phyloP scores from a whole-genome alignment of 2,888 invertebrate genomes.

The Teinopalpus imperialis region DNA sequence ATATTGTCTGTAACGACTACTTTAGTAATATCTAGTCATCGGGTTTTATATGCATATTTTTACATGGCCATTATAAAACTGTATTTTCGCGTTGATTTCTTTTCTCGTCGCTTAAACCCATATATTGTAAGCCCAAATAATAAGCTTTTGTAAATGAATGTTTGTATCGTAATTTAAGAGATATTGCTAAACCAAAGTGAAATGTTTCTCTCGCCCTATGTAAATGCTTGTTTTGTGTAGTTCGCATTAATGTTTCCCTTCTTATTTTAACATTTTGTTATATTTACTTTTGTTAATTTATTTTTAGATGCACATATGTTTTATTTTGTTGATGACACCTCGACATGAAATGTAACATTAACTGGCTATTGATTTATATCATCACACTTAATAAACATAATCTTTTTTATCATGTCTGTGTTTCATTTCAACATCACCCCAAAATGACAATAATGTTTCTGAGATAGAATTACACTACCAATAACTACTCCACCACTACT shows the following conservation, averaged over 20 bases:
- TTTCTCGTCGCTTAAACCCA: conserved; percentile 33
- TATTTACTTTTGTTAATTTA: conserved; percentile 79
- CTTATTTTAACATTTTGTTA: conserved; percentile 66
- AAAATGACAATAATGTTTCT: no score
- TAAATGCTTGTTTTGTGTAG: conserved; percentile 60
- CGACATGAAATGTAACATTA: conserved; percentile 72
- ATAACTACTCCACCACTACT: no score
- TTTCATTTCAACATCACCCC: conserved; percentile 51
- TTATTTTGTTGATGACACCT: conserved; percentile 78
- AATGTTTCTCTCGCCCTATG: conserved; percentile 67
- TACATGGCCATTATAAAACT: conserved; percentile 39
- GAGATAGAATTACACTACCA: no score
- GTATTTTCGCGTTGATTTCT: conserved; percentile 23
- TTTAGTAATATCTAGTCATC: conserved; percentile 59
- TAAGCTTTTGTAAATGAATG: conserved; percentile 18
- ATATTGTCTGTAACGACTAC: conserved; percentile 6
- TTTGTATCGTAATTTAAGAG: conserved; percentile 24
- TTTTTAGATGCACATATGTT: conserved; percentile 77
- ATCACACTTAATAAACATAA: conserved; percentile 79
- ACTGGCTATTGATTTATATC: conserved; percentile 74
- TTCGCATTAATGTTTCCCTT: conserved; percentile 35
- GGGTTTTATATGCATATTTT: conserved; percentile 48
- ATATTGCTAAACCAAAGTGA: conserved; percentile 42
- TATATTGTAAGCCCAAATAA: conserved; percentile 8
- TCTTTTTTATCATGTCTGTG: conserved; percentile 51